A percentile compares a stretch with the other conserved stretches of the same genome.
Conservation (phyloP, 2,888 invertebrate species). For the Cerceris rybyensis region DNA sequence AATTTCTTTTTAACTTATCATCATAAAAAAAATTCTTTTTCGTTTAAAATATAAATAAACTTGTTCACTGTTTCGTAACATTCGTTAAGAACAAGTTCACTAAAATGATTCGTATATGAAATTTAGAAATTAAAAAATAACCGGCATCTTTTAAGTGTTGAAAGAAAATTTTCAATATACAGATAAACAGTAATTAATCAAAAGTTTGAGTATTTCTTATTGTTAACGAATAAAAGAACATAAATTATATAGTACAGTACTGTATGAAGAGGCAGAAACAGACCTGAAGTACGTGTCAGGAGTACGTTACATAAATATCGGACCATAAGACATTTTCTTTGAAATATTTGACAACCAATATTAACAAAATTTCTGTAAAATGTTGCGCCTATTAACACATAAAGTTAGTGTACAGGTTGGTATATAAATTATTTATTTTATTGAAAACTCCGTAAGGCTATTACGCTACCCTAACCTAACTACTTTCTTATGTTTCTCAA, state of each 20-base stretch:
- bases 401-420: constrained; percentile 17
- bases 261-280: background rate
- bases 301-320: constrained; percentile 34
- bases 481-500: background rate
- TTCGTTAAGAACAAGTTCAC: too few relatives aligned
- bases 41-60: background rate
- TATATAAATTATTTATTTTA: background rate
- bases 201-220: too few relatives aligned
- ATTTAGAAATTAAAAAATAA: too few relatives aligned
- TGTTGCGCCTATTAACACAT: constrained; percentile 21
- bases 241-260: too few relatives aligned
- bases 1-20: too few relatives aligned
- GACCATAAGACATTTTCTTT: background rate
- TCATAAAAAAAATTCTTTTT: too few relatives aligned
- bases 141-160: too few relatives aligned
- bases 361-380: background rate
- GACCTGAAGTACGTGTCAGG: background rate
- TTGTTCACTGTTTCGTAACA: background rate
- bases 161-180: too few relatives aligned
- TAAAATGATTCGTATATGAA: too few relatives aligned
- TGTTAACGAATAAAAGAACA: too few relatives aligned
- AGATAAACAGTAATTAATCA: too few relatives aligned
- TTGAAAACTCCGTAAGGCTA: background rate
- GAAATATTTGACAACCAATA: background rate
- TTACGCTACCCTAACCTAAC: background rate